phyloP scores from a whole-genome alignment of 2,113 vertebrate genomes.

The Gallinago media region DNA sequence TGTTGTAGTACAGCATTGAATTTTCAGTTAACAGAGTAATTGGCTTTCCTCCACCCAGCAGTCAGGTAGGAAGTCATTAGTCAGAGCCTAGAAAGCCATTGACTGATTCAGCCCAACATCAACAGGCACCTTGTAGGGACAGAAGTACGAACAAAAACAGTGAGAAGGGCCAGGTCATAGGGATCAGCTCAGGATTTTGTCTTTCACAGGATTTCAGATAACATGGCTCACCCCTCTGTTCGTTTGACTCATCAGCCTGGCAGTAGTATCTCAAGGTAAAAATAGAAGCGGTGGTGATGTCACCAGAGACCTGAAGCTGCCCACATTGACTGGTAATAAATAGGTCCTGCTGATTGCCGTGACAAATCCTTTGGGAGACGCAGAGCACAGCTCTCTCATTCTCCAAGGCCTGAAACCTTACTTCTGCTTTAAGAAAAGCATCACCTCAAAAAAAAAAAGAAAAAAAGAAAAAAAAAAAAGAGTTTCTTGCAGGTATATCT shows the following conservation, averaged over 20 bases:
- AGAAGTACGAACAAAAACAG: background rate
- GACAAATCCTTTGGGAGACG: background rate
- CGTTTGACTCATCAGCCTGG: background rate
- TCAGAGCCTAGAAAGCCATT: background rate
- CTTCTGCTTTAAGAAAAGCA: background rate
- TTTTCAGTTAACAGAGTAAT: background rate
- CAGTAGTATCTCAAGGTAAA: background rate
- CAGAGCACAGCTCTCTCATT: background rate
- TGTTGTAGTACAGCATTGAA: background rate
- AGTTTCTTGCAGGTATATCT: background rate
- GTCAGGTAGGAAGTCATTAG: background rate
- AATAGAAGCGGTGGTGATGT: background rate
- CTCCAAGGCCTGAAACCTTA: background rate
- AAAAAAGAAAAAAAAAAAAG: too few relatives aligned
- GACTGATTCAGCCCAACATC: background rate
- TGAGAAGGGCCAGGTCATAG: rapidly evolving
- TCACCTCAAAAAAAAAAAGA: too few relatives aligned
- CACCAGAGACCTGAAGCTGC: background rate
- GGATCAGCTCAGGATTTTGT: background rate
- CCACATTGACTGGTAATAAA: background rate
- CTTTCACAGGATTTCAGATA: background rate
- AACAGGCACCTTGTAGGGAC: background rate
- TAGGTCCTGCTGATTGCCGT: background rate
- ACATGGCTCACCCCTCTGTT: background rate
- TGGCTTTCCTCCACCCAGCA: background rate